Evolutionary conservation across 2,888 invertebrate genomes (phyloP), one percentile per base, ranked within the genome.

Genomic region (Synergus laeviventris): DNA sequence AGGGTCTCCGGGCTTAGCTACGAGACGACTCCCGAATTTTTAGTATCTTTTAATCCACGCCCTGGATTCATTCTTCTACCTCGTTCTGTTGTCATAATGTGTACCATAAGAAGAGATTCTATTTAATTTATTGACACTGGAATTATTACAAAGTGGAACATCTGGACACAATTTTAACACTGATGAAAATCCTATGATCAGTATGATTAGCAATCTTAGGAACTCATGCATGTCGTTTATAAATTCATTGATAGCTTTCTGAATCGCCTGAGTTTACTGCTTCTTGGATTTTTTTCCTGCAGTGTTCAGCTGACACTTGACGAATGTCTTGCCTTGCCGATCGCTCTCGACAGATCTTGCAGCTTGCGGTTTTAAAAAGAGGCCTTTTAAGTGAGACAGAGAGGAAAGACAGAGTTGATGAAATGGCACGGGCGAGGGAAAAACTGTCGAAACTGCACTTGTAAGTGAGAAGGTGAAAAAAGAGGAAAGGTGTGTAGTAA

Each of bases 21-120:
- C 78, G 74, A 77, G 75, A 42, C 61, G 81, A 81, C 81, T 81
- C 78, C 81, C 73, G 81, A 77, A 81, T 75, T 81, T 81, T 78
- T 79, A 80, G 80, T 80, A 60, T 78, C 60, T 64, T 74, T 73
- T 64, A 76, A 66, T 73, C n/a, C 39, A 42, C 64, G 64, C 42
- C 21, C 14, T 64, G 21, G 7, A 64, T 16, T 64, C 64, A 64
- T 62, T 62, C 62, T 62, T 62, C 18, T 39, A 18, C 18, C 62
- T 39, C 38, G 38, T 42, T 64, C 21, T 21, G 64, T 64, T 64
- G 64, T 64, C 42, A 64, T 64, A 64, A 24, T 64, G 42, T 64
- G 21, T 39, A 14, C 42, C 18, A 49, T n/a, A n/a, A 42, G 38
- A 64, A 12, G 39, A 42, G 12, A 4, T 39, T 12, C 21, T 4